Conservation (phyloP, 2,888 invertebrate genomes). For the Elaeidobius kamerunicus region DNA sequence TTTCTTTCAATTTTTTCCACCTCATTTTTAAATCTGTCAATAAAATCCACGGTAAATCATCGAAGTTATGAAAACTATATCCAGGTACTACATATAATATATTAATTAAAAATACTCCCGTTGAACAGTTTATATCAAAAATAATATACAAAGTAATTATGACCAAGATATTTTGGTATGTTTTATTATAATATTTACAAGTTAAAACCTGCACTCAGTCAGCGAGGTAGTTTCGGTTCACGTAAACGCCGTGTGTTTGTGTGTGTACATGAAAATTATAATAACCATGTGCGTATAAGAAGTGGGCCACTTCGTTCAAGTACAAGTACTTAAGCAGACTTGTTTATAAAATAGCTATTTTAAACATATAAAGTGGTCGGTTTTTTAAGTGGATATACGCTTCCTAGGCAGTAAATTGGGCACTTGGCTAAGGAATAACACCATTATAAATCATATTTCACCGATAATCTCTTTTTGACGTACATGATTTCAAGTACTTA, state of each 20-base stretch:
- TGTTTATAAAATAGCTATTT: conserved; percentile 46
- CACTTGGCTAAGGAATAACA: conserved; percentile 28
- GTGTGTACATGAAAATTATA: conserved; percentile 39
- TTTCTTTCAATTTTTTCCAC: conserved; percentile 2
- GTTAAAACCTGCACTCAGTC: conserved; percentile 37
- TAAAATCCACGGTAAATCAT: conserved; percentile 17
- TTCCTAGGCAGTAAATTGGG: conserved; percentile 33
- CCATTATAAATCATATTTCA: conserved; percentile 35
- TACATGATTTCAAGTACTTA: conserved; percentile 32
- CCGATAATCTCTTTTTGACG: conserved; percentile 35
- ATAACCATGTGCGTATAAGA: conserved; percentile 44
- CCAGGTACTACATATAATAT: conserved; percentile 15
- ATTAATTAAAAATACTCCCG: conserved; percentile 24
- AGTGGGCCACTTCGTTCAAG: conserved; percentile 46
- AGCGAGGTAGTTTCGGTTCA: conserved; percentile 38
- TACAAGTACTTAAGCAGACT: conserved; percentile 42
- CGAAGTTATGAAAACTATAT: conserved; percentile 16
- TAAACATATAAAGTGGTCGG: conserved; percentile 43
- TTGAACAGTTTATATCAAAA: conserved; percentile 33
- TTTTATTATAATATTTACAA: conserved; percentile 39
- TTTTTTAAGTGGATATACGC: conserved; percentile 31
- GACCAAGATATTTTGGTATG: conserved; percentile 35
- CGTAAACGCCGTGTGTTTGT: conserved; percentile 39
- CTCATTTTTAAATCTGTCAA: conserved; percentile 15
- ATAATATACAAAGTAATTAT: conserved; percentile 34